Conservation (phyloP, 2,888 invertebrate genomes). For the Dasysyrphus tricinctus region DNA sequence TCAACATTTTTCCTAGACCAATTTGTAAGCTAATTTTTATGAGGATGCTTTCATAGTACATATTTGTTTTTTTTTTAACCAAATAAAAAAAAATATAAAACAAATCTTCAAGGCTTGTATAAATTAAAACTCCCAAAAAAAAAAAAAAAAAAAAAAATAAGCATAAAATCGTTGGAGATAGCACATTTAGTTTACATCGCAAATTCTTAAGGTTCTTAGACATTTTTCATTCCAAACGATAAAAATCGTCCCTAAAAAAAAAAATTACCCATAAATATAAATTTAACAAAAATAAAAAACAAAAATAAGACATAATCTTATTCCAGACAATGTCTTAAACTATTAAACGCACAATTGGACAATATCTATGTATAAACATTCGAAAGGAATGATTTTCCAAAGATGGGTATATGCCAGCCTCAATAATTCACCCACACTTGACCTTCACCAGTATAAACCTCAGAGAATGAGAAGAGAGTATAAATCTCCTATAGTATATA, state of each 20-base stretch:
- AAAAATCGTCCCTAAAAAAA: constrained; percentile 11
- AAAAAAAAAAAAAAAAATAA: background rate
- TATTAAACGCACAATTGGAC: constrained; percentile 55
- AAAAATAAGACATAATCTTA: constrained; percentile 3
- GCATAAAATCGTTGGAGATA: background rate
- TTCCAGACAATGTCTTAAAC: constrained; percentile 36
- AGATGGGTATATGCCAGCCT: background rate
- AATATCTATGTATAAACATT: background rate
- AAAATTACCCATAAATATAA: constrained; percentile 18
- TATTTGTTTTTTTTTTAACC: too few relatives aligned
- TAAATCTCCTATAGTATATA: constrained; percentile 37
- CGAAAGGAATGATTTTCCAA: constrained; percentile 30
- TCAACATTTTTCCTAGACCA: too few relatives aligned
- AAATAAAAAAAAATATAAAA: too few relatives aligned
- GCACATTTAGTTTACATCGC: background rate
- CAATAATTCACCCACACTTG: constrained; percentile 49
- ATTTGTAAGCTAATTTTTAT: too few relatives aligned
- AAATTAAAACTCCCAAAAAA: background rate
- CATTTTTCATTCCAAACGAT: constrained; percentile 46
- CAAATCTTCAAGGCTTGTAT: background rate
- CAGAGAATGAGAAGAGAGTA: background rate
- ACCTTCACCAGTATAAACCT: constrained; percentile 5
- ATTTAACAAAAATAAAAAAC: constrained; percentile 6
- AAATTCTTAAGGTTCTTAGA: constrained; percentile 34
- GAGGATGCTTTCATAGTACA: too few relatives aligned